Base-by-base conservation (phyloP, 2,797 vertebrate species). In the Nyctalus aviator region DNA sequence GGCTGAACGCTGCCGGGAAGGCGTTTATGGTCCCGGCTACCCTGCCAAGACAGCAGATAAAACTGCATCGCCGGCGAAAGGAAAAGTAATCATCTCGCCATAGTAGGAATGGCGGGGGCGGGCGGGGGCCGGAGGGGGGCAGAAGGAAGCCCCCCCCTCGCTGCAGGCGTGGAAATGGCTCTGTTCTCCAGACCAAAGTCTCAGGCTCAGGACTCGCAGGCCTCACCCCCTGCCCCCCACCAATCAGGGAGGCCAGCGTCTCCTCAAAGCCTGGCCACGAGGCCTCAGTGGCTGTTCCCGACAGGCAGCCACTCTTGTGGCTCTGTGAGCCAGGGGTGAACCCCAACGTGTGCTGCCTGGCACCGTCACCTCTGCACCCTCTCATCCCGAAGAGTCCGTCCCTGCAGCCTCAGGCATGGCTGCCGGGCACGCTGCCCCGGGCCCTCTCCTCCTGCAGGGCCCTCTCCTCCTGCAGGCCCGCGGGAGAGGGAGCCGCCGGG, bases 251-350 rank as follows among this genome's bases (percentile, higher is more conserved):
- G 44, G 20, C 25, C n/a, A n/a, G n/a, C n/a, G n/a, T n/a, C n/a
- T n/a, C n/a, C n/a, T n/a, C n/a, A n/a, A n/a, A n/a, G n/a, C n/a
- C 3, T 2, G 30, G 8, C 4, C 8, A 0, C 1, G 14, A 14
- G 11, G 13, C 37, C n/a, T 23, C 0, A 2, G 15, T 0, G 11
- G 27, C 48, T 27, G 35, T 81, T 9, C 2, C 14, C n/a, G 3
- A 14, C 14, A 12, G 3, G n/a, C 15, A 37, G 2, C 50, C 37
- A 14, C 44, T 64, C 46, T 62, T 35, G 37, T 50, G 25, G 30
- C 44, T 77, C 6, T n/a, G 15, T 13, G 23, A 79, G 12, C 20
- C 53, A 87, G 17, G 72, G 3, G 18, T 44, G 35, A 50, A 35
- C 8, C 18, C 18, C 30, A 21, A 59, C 44, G 4, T 14, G 8